phyloP scores from a whole-genome alignment of 2,797 vertebrate genomes.

The Coregonus ussuriensis region DNA sequence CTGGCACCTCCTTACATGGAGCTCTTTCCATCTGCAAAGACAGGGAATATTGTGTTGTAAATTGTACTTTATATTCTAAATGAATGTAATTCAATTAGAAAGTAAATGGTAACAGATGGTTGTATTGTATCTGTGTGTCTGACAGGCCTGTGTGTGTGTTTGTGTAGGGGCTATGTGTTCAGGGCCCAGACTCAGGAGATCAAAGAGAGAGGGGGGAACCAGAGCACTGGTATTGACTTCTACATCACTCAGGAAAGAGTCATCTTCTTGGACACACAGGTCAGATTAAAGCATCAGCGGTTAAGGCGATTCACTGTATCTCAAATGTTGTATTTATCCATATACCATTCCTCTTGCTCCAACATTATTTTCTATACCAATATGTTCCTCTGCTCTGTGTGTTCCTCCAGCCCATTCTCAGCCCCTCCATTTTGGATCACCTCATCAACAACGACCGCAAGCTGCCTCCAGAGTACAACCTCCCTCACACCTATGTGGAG shows the following conservation, averaged over 20 bases:
- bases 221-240: conserved; percentile 91
- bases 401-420: conserved; percentile 83
- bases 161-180: conserved; percentile 84
- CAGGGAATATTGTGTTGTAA: neutral
- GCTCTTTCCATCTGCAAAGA: neutral
- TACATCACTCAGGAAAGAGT: conserved; percentile 93
- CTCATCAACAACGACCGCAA: conserved; percentile 94
- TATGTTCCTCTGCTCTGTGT: neutral
- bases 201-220: conserved; percentile 89
- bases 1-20: neutral
- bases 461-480: conserved; percentile 88
- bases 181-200: conserved; percentile 88
- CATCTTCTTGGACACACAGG: conserved; percentile 93
- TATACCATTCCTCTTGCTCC: neutral
- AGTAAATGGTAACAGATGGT: neutral
- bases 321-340: neutral
- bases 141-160: neutral
- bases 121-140: neutral
- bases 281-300: conserved; percentile 37
- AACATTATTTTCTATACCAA: neutral
- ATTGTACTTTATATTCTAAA: neutral
- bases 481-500: conserved; percentile 91
- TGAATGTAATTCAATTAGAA: neutral
- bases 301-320: neutral
- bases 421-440: conserved; percentile 89